These are phyloP conservation scores for Cataglyphis hispanica DNA, from an alignment of 1,140 invertebrate genomes.

Conservation along the genomic window DNA sequence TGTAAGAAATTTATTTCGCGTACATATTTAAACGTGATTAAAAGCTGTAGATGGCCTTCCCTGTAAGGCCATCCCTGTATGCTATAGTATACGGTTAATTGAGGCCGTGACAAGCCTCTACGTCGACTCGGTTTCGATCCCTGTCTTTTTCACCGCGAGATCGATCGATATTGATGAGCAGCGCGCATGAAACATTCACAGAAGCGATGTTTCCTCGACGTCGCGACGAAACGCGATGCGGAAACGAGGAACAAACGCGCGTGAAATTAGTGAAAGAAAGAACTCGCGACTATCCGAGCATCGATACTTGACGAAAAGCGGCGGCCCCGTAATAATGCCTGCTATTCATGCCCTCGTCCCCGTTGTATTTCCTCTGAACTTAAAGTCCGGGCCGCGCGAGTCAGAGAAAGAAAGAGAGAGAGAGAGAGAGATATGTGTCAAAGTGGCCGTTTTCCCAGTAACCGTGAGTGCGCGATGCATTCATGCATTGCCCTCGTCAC, in stretches of 20 bases:
- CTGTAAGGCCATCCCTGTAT: neutral
- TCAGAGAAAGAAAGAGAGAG: neutral
- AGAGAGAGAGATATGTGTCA: constrained; percentile 21
- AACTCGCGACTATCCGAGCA: neutral
- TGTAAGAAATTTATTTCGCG: neutral
- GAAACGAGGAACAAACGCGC: constrained; percentile 5
- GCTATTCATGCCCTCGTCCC: constrained; percentile 63
- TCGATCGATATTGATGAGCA: constrained; percentile 42
- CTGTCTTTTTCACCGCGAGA: neutral
- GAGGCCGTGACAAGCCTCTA: neutral
- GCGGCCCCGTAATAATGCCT: constrained; percentile 55
- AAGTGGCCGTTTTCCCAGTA: constrained; percentile 37
- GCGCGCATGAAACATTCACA: constrained; percentile 37
- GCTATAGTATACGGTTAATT: neutral
- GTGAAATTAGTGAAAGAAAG: neutral
- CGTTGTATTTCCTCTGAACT: constrained; percentile 31
- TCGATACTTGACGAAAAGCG: constrained; percentile 46
- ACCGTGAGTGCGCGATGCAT: neutral
- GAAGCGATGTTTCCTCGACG: neutral
- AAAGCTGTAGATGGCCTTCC: neutral
- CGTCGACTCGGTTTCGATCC: constrained; percentile 4
- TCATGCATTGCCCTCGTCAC: constrained; percentile 38
- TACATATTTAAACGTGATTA: neutral
- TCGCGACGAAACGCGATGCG: constrained; percentile 31
- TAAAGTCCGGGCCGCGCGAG: neutral